Evolutionary conservation across 2,113 vertebrate species (phyloP).

Genomic region (Rhinogobius similis): DNA sequence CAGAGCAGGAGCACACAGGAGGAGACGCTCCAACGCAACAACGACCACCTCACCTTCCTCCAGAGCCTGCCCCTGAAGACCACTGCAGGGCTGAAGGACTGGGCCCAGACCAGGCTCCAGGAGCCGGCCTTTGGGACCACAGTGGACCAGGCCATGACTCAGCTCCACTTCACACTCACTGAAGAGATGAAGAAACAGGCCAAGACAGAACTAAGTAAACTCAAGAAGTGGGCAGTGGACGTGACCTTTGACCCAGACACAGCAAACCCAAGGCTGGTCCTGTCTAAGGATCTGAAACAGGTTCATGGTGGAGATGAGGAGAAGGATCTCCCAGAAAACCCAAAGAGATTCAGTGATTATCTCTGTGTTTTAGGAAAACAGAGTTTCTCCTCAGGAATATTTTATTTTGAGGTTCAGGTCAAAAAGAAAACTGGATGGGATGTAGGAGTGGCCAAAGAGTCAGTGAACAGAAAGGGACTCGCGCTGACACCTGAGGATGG

Average conservation of each 20-base stretch:
- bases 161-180: background rate
- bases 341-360: background rate
- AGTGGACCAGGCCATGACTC: background rate
- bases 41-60: background rate
- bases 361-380: background rate
- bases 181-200: background rate
- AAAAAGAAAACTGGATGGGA: background rate
- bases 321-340: background rate
- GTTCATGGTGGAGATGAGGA: background rate
- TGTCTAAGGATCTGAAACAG: slow-evolving; percentile 1
- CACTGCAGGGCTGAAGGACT: background rate
- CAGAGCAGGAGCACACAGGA: background rate
- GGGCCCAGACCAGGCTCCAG: background rate
- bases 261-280: background rate
- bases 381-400: background rate
- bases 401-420: slow-evolving; percentile 10
- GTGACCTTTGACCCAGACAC: slow-evolving; percentile 5
- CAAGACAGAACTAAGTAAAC: background rate
- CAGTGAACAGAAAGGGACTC: background rate
- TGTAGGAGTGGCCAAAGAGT: slow-evolving; percentile 2
- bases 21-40: background rate
- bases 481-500: background rate
- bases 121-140: background rate
- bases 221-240: slow-evolving; percentile 4
- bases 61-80: background rate